Conservation (phyloP, 2,888 invertebrate genomes). For the Mylabris sibirica region DNA sequence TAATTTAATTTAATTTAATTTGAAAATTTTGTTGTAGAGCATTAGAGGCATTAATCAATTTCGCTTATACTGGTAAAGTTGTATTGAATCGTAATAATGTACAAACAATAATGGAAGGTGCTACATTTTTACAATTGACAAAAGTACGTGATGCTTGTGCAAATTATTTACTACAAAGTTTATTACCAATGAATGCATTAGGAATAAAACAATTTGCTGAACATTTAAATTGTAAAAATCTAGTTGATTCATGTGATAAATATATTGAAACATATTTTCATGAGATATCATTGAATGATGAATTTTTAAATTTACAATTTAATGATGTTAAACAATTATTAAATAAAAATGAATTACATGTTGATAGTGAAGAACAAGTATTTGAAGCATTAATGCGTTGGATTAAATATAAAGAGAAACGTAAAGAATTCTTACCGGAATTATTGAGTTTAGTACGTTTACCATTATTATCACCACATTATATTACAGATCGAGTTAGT, state of each 20-base stretch:
- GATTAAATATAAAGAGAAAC: conserved; percentile 72
- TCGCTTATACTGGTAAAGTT: conserved; percentile 83
- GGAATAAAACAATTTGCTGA: conserved; percentile 83
- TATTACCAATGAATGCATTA: conserved; percentile 81
- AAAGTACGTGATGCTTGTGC: conserved; percentile 86
- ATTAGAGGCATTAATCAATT: conserved; percentile 82
- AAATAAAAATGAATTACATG: conserved; percentile 78
- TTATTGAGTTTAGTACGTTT: conserved; percentile 79
- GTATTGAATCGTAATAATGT: conserved; percentile 81
- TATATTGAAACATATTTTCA: conserved; percentile 83
- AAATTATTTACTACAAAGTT: conserved; percentile 78
- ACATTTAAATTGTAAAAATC: conserved; percentile 73
- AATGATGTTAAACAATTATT: conserved; percentile 74
- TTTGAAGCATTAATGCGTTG: conserved; percentile 86
- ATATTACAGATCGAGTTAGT: conserved; percentile 80
- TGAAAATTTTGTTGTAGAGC: conserved; percentile 65
- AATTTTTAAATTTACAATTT: conserved; percentile 72
- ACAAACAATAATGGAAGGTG: conserved; percentile 84
- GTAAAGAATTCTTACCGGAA: conserved; percentile 70
- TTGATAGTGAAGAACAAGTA: conserved; percentile 80
- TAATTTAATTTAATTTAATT: conserved; percentile 42
- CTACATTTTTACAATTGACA: conserved; percentile 80
- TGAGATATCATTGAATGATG: conserved; percentile 78
- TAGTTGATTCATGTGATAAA: conserved; percentile 79
- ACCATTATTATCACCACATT: conserved; percentile 82